Base-by-base conservation (phyloP, 2,797 vertebrate species). In the Dicrostonyx torquatus region DNA sequence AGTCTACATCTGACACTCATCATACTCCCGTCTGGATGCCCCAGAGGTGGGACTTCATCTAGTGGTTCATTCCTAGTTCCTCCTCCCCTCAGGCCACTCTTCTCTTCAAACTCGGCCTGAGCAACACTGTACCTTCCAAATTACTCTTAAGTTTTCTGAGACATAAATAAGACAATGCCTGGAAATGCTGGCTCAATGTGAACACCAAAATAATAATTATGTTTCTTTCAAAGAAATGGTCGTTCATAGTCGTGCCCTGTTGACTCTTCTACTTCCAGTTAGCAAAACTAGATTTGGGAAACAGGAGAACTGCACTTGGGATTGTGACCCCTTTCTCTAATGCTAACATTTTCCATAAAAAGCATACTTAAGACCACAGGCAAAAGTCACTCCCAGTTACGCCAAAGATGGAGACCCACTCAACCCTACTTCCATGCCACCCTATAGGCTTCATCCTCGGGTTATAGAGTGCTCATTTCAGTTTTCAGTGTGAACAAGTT, bases 271-370 rank as follows among this genome's bases (percentile, higher is more conserved):
- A 45, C 58, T 92, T 73, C 62, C 34, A 86, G 8, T 13, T 4
- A 50, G 45, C 15, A 73, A 6, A 50, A 26, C 22, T 58, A 62
- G 45, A 79, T 88, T 87, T 84, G 55, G 92, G 34, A 90, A 62
- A 37, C 22, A 29, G 34, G 53, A 82, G 24, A 62, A 66, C 11
- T 75, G 43, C 45, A 91, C 10, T 22, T 14, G 55, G 29, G n/a
- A 78, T 14, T 24, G n/a, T 34, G 29, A n/a, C 26, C 43, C 18
- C 6, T 37, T 94, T 45, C 62, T 85, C 43, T 70, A 88, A 50
- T 34, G 58, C 55, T 70, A 91, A 93, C 80, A 62, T 62, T 76
- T 88, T 10, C 13, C 55, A 85, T 82, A 66, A 93, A 93, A 87
- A 48, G 34, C 0, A 89, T 45, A 76, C 26, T 80, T 40, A 79